Base-by-base conservation (phyloP, 2,113 vertebrate genomes). In the Sander lucioperca region DNA sequence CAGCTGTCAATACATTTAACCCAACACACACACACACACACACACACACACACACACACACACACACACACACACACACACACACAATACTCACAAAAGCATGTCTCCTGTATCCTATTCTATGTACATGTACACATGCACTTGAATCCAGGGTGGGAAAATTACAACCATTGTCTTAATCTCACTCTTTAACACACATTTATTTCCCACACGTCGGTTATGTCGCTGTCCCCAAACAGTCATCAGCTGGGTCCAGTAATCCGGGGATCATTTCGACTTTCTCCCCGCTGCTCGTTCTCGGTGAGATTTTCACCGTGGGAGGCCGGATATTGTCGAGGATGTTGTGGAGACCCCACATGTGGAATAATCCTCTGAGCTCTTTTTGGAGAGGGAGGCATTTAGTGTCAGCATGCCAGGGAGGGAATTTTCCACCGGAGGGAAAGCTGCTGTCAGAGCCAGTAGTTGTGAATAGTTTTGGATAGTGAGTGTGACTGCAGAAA, bases 141-240 rank as follows among this genome's bases (percentile, higher is more conserved):
- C 21, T 58, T 21, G 12, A 25, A 78, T 83, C 80, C 73, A 1
- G 43, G 84, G 13, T 89, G 89, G 88, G 86, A 90, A 88, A 85
- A 53, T 10, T 0, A 66, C 12, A 2, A n/a, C 39, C 51, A 19
- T 74, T 63, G 79, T 89, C 67, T 51, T 69, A 51, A 54, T 71
- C 48, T 69, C 73, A 8, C 67, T 65, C 75, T 47, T 72, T 86
- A 71, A 82, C 81, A 79, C 77, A 70, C 58, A 48, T 64, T 76
- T 27, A 36, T 64, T 89, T 93, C 91, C 86, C 88, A 86, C 83
- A 62, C 21, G 25, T 51, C 10, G 6, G 11, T 83, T 81, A 70
- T 80, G 75, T 90, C 88, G 79, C 58, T 67, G 79, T 61, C 80
- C 84, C 77, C 68, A 94, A 95, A 94, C 92, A 94, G 83, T 92